Base-by-base conservation (phyloP, 2,113 vertebrate genomes). In the Sitta europaea region DNA sequence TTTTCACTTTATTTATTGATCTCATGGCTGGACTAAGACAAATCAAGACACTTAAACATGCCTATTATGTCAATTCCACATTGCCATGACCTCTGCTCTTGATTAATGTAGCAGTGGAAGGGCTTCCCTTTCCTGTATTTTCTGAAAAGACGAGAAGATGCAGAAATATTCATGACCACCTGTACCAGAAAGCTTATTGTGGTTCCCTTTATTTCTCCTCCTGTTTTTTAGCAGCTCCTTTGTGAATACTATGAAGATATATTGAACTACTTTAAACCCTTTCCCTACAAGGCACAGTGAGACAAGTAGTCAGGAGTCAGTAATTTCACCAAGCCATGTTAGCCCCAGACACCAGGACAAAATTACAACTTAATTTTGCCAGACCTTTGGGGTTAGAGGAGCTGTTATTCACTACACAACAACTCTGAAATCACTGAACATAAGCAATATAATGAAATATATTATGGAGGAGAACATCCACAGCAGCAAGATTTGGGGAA, bases 1-100 rank as follows among this genome's bases (percentile, higher is more conserved):
- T 94, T 92, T 93, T 92, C 82, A 90, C 61, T 90, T 73, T 93
- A 89, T 92, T 84, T 94, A 92, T 93, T 94, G 93, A 93, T 94
- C 92, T 94, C 27, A n/a, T 4, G 7, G 67, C 67, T 77, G 67
- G 75, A 94, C 75, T 90, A 86, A 95, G 85, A 90, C 35, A 93
- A 96, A 95, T 96, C 29, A 90, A 85, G 81, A 62, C 36, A 86
- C 17, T 90, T 88, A 70, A 25, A 86, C 51, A 70, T 33, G 68
- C 25, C 92, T 83, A 21, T 94, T 93, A 73, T 86, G 35, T 65
- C 90, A 94, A 88, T 76, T 92, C 78, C 48, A 51, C 38, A 29
- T 43, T 86, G 71, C n/a, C 63, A 38, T 48, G 71, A 66, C 88
- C 85, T 96, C 75, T 88, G 62, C 29, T 85, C 22, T 71, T 88